Evolutionary conservation across 2,797 vertebrate genomes (phyloP).

Genomic region (Diglossa cyanea): DNA sequence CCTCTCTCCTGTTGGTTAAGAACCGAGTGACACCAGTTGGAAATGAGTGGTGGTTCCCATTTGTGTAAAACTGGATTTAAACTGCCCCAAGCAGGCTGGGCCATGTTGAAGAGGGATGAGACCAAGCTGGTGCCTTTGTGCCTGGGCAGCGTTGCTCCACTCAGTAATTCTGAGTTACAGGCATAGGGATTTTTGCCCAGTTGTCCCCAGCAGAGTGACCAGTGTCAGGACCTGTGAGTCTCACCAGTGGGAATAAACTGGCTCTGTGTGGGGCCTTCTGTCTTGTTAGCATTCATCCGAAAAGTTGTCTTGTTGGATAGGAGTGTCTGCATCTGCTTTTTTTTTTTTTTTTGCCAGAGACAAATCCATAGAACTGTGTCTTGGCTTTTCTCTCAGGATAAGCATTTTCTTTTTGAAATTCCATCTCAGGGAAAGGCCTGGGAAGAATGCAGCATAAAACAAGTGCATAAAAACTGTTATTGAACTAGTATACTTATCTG

Average conservation of each 20-base stretch:
- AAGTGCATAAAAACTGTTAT: conserved; percentile 22
- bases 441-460: background rate
- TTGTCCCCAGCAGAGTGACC: background rate
- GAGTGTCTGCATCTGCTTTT: background rate
- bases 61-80: conserved; percentile 6
- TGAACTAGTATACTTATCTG: background rate
- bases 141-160: background rate
- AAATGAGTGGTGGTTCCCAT: background rate
- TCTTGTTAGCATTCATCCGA: background rate
- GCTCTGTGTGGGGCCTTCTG: background rate
- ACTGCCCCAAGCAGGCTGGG: background rate
- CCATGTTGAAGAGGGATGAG: background rate
- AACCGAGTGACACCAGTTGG: conserved; percentile 14
- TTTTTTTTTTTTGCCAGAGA: background rate
- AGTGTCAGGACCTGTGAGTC: background rate
- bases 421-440: background rate
- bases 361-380: background rate
- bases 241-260: background rate
- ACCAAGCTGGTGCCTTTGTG: background rate
- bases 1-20: background rate
- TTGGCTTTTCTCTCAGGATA: background rate
- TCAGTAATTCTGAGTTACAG: background rate
- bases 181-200: background rate
- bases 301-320: background rate
- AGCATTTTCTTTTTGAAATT: conserved; percentile 1